phyloP scores from a whole-genome alignment of 2,113 vertebrate genomes.

The Seriola aureovittata region DNA sequence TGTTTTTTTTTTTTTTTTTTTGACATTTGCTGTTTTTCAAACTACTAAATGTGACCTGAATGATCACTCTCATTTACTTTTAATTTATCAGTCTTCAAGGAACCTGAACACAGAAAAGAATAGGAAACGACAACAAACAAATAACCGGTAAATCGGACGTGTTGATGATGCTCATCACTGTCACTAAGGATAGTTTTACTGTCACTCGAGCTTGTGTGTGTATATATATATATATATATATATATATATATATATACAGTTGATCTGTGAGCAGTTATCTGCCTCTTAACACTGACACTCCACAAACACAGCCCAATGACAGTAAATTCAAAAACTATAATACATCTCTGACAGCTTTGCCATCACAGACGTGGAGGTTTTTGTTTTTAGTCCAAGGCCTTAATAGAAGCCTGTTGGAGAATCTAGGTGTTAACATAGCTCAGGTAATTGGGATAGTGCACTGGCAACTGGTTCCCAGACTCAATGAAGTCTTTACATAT shows the following conservation, averaged over 20 bases:
- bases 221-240: not conserved
- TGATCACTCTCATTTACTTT: conserved; percentile 50
- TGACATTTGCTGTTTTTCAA: conserved; percentile 58
- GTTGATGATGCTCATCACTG: conserved; percentile 15
- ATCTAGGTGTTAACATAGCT: conserved; percentile 67
- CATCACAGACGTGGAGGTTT: conserved; percentile 26
- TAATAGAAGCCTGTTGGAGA: conserved; percentile 57
- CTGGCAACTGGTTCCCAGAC: conserved; percentile 66
- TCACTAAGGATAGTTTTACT: conserved; percentile 21
- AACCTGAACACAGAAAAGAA: conserved; percentile 34
- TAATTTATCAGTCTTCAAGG: conserved; percentile 78
- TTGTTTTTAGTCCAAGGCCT: conserved; percentile 53
- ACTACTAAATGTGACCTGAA: conserved; percentile 72
- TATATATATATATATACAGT: not conserved
- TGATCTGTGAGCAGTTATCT: conserved; percentile 16
- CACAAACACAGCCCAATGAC: conserved; percentile 3
- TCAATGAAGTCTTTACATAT: conserved; percentile 46
- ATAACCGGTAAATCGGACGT: not conserved
- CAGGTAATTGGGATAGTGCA: conserved; percentile 72
- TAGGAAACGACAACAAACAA: conserved; percentile 11
- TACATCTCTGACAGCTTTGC: conserved; percentile 1
- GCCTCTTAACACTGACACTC: conserved; percentile 25
- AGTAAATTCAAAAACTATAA: not conserved
- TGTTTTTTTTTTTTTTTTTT: conserved; percentile 26
- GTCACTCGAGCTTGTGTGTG: conserved; percentile 9